These are phyloP conservation scores for Camelus dromedarius DNA, from an alignment of 2,113 vertebrate species.

Conservation along the genomic window DNA sequence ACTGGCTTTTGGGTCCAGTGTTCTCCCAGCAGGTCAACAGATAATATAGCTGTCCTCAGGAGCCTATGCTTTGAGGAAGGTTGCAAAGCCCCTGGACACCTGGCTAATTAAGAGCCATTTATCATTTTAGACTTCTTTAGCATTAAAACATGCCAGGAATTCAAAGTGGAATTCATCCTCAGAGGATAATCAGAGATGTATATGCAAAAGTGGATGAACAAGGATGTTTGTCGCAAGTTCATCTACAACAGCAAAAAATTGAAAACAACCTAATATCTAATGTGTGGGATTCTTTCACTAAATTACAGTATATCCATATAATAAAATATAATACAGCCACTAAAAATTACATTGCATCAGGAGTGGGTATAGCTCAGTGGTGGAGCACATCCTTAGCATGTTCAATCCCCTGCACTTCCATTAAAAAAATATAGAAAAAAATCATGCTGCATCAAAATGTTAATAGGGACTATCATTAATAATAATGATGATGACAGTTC, in stretches of 20 bases:
- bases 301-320: neutral
- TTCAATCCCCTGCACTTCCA: no score
- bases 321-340: neutral
- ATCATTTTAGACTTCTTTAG: conserved; percentile 70
- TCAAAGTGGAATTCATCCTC: conserved; percentile 45
- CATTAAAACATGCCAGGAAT: conserved; percentile 7
- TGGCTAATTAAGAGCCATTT: conserved; percentile 76
- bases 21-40: conserved; percentile 44
- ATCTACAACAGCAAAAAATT: neutral
- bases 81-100: neutral
- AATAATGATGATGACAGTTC: neutral
- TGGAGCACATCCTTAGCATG: no score
- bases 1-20: neutral
- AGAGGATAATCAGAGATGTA: neutral
- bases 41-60: neutral
- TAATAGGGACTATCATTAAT: neutral
- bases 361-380: no score
- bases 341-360: neutral
- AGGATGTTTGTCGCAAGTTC: neutral
- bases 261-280: neutral
- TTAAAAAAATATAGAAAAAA: no score
- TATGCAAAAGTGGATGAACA: neutral
- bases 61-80: conserved; percentile 60
- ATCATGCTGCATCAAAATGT: neutral
- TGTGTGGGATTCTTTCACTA: neutral